Percentiles rank a stretch among this genome's conserved stretches.
These are phyloP conservation scores for Spinibarbus caldwelli DNA, from an alignment of 2,797 vertebrate species.

Conservation along the genomic window DNA sequence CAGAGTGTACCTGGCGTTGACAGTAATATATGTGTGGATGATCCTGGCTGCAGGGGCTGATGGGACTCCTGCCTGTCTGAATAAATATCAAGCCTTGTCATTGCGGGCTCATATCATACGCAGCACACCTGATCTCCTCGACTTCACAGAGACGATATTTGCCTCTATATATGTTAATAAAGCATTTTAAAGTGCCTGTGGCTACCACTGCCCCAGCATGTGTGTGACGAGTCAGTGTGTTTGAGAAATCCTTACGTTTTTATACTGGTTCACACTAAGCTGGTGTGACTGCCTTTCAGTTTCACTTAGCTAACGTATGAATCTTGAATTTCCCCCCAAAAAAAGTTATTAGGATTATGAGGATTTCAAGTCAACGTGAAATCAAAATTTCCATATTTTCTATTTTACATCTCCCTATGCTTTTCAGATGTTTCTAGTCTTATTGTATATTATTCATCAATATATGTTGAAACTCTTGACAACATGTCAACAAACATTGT, in stretches of 20 bases:
- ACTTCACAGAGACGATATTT: conserved; percentile 27
- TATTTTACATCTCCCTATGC: background rate
- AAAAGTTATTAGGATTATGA: background rate
- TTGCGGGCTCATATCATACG: conserved; percentile 60
- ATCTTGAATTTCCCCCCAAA: background rate
- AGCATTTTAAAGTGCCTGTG: conserved; percentile 55
- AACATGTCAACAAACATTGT: background rate
- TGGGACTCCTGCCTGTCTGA: conserved; percentile 56
- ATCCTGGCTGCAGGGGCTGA: conserved; percentile 56
- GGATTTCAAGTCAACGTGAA: background rate
- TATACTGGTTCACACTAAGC: conserved; percentile 47
- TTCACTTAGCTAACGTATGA: conserved; percentile 43
- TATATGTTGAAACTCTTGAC: background rate
- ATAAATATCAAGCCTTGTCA: conserved; percentile 64
- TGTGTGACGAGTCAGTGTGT: conserved; percentile 16
- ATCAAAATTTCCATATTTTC: background rate
- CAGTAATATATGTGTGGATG: conserved; percentile 57
- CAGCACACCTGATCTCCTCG: conserved; percentile 64
- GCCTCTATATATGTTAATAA: conserved; percentile 50
- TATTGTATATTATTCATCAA: background rate
- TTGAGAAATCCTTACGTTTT: conserved; percentile 55
- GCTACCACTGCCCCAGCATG: conserved; percentile 41
- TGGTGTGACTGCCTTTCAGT: conserved; percentile 58
- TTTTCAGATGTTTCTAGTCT: background rate
- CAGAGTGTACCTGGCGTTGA: conserved; percentile 58